These are phyloP conservation scores for Drosophila oshimai DNA, from an alignment of 1,140 invertebrate genomes.

Conservation along the genomic window DNA sequence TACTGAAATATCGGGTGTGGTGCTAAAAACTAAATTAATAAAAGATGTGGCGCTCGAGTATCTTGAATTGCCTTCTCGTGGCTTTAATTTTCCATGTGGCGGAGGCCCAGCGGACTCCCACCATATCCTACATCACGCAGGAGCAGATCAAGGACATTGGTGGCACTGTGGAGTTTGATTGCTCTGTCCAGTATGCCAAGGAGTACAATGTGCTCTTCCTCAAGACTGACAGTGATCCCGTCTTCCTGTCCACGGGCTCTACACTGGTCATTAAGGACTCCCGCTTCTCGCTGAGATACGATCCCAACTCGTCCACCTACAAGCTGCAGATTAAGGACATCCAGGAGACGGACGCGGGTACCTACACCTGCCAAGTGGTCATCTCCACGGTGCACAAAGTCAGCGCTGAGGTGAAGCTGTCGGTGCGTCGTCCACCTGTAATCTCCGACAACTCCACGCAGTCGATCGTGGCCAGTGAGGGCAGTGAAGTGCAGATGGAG, in stretches of 20 bases:
- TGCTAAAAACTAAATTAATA: slow-evolving; percentile 35
- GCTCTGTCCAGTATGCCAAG: slow-evolving; percentile 93
- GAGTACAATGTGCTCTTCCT: slow-evolving; percentile 94
- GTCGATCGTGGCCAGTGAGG: slow-evolving; percentile 92
- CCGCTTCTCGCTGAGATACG: slow-evolving; percentile 92
- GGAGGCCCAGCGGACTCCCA: slow-evolving; percentile 90
- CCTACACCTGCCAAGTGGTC: slow-evolving; percentile 93
- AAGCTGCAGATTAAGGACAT: slow-evolving; percentile 96
- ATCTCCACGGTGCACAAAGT: slow-evolving; percentile 91
- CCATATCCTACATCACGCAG: slow-evolving; percentile 95
- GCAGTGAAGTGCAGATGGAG: slow-evolving; percentile 90
- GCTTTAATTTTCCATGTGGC: slow-evolving; percentile 24
- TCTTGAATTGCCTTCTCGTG: slow-evolving; percentile 30
- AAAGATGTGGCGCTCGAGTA: slow-evolving; percentile 47
- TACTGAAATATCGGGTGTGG: slow-evolving; percentile 57
- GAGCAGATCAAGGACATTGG: slow-evolving; percentile 96
- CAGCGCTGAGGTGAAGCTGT: slow-evolving; percentile 91
- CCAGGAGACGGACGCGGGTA: slow-evolving; percentile 95
- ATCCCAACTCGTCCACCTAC: slow-evolving; percentile 90
- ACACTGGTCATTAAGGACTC: slow-evolving; percentile 93
- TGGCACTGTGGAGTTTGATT: slow-evolving; percentile 92
- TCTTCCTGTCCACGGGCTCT: slow-evolving; percentile 89
- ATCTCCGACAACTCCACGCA: slow-evolving; percentile 96
- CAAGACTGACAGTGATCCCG: slow-evolving; percentile 84
- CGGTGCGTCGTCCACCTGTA: slow-evolving; percentile 92